phyloP scores from a whole-genome alignment of 1,140 invertebrate genomes.

The Hyles euphorbiae region DNA sequence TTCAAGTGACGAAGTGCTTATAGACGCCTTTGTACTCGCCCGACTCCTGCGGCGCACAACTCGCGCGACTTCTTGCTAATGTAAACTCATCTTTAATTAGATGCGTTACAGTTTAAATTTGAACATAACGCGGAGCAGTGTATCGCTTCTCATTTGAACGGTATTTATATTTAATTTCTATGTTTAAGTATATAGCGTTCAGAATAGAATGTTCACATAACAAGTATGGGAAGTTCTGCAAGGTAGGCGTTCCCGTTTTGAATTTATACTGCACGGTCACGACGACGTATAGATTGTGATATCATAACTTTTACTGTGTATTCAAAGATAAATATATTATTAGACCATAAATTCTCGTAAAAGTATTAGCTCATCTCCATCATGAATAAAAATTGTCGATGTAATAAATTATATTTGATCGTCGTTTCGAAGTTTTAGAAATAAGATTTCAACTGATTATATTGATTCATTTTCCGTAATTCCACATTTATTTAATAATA shows the following conservation, averaged over 20 bases:
- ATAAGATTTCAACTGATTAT: no score
- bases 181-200: slow-evolving; percentile 12
- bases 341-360: no score
- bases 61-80: slow-evolving; percentile 12
- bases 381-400: no score
- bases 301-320: no score
- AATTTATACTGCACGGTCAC: slow-evolving; percentile 5
- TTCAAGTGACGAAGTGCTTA: slow-evolving; percentile 43
- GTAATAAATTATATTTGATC: no score
- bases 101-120: no score
- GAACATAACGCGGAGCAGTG: background rate
- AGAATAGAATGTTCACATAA: slow-evolving; percentile 9
- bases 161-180: slow-evolving; percentile 24
- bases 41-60: slow-evolving; percentile 30
- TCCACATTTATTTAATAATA: no score
- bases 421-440: no score
- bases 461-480: no score
- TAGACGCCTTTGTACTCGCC: slow-evolving; percentile 35
- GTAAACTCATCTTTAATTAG: slow-evolving; percentile 17
- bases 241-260: slow-evolving; percentile 7
- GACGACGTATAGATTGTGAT: background rate
- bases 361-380: no score
- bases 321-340: no score
- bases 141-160: slow-evolving; percentile 21
- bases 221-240: background rate